Evolutionary conservation across 2,888 invertebrate genomes (phyloP).

Genomic region (Odontomyia ornata): DNA sequence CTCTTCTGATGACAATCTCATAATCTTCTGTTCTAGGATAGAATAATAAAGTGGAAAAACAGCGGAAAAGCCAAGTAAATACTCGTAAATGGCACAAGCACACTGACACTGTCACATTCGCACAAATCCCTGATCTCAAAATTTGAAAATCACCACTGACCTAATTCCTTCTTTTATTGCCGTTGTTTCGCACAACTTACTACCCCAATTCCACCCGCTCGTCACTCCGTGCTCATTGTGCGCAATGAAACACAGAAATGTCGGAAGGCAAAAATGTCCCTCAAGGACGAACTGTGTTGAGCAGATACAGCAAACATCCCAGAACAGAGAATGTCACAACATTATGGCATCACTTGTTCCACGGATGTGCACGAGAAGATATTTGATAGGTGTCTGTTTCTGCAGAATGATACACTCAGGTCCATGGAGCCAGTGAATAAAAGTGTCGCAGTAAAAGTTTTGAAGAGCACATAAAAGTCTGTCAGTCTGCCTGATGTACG

Average conservation of each 20-base stretch:
- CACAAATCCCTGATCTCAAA: conserved; percentile 2
- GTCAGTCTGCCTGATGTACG: too few species aligned
- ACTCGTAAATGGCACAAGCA: too few species aligned
- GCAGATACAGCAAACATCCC: too few species aligned
- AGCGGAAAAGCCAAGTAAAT: background rate
- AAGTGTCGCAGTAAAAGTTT: too few species aligned
- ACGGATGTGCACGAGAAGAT: too few species aligned
- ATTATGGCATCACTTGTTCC: too few species aligned
- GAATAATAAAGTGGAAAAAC: background rate
- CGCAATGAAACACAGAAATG: background rate
- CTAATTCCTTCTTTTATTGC: conserved; percentile 24
- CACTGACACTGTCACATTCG: background rate
- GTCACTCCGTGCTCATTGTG: background rate
- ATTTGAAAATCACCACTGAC: conserved; percentile 32
- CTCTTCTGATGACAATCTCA: background rate
- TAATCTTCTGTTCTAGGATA: background rate
- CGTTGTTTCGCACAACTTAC: background rate
- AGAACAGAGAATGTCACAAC: too few species aligned
- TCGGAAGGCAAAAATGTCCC: background rate
- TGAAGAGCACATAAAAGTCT: too few species aligned
- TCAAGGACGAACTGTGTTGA: background rate
- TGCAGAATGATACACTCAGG: too few species aligned
- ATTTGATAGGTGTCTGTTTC: too few species aligned
- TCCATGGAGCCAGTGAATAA: too few species aligned
- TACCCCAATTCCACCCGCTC: too few species aligned